Conservation (phyloP, 92 coral and sea anemone species). For the Paragorgia papillata region DNA sequence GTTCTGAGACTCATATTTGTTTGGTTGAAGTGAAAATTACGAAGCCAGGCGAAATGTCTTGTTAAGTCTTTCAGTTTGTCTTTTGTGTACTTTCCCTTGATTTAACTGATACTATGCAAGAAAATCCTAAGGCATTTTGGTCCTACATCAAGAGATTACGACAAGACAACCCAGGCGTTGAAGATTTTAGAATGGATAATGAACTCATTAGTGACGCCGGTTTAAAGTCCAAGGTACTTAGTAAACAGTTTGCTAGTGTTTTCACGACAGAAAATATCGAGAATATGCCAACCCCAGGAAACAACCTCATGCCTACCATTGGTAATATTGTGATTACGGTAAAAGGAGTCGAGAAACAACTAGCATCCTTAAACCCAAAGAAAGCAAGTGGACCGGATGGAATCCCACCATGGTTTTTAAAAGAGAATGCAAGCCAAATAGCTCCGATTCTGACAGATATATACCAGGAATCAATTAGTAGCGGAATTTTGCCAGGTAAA, state of each 20-base stretch:
- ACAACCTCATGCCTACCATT: background rate
- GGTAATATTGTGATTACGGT: too few species aligned
- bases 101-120: slow-evolving; percentile 12
- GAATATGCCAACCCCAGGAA: slow-evolving; percentile 19
- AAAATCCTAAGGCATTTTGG: slow-evolving; percentile 18
- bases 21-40: too few species aligned
- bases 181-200: slow-evolving; percentile 45
- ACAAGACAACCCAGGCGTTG: slow-evolving; percentile 14
- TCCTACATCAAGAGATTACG: slow-evolving; percentile 1
- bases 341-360: too few species aligned
- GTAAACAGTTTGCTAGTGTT: slow-evolving; percentile 37
- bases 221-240: slow-evolving; percentile 42
- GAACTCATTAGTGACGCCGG: slow-evolving; percentile 8
- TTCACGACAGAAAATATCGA: slow-evolving; percentile 52
- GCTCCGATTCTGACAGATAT: slow-evolving; percentile 9
- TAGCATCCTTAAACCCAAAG: background rate
- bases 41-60: too few species aligned
- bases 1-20: too few species aligned
- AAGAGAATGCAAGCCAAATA: slow-evolving; percentile 10
- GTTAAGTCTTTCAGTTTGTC: too few species aligned
- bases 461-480: slow-evolving; percentile 7
- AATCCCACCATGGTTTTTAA: background rate
- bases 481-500: background rate
- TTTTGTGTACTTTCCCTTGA: too few species aligned
- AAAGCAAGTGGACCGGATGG: slow-evolving; percentile 9